Conservation (phyloP, 2,888 invertebrate species). For the Disparrhopalites patrizii region DNA sequence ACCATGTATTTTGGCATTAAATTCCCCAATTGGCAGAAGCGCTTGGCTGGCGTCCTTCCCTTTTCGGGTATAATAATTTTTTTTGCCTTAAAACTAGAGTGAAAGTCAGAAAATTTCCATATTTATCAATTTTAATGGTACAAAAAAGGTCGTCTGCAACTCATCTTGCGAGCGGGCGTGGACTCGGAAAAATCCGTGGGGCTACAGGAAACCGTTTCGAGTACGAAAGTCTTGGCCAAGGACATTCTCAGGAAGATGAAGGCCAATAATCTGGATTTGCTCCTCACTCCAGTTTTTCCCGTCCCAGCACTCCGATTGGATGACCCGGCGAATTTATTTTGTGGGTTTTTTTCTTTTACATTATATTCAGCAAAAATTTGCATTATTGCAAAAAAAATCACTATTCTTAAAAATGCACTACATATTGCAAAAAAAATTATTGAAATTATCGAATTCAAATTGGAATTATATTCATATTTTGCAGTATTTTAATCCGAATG, state of each 20-base stretch:
- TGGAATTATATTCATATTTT: no score
- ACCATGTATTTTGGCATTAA: constrained; percentile 11
- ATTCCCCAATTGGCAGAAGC: constrained; percentile 13
- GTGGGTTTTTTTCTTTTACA: neutral
- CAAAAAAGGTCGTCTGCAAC: constrained; percentile 20
- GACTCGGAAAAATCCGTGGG: constrained; percentile 32
- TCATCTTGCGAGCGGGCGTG: constrained; percentile 38
- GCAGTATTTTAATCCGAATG: no score
- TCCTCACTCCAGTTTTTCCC: constrained; percentile 36
- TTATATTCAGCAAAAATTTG: no score
- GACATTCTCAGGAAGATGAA: constrained; percentile 34
- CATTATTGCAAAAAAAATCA: no score
- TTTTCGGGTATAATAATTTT: constrained; percentile 1
- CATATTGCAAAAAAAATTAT: no score
- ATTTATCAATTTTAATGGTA: no score
- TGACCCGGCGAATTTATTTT: constrained; percentile 23
- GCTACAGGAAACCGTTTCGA: constrained; percentile 38
- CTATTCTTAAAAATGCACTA: no score
- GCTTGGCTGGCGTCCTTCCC: constrained; percentile 5
- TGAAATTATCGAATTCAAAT: no score
- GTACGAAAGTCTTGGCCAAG: constrained; percentile 6
- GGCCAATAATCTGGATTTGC: constrained; percentile 31
- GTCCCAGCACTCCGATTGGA: constrained; percentile 29
- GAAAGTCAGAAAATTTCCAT: no score
- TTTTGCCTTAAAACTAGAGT: neutral